Conservation (phyloP, 2,113 vertebrate species). For the Apistogramma diplotaenia region DNA sequence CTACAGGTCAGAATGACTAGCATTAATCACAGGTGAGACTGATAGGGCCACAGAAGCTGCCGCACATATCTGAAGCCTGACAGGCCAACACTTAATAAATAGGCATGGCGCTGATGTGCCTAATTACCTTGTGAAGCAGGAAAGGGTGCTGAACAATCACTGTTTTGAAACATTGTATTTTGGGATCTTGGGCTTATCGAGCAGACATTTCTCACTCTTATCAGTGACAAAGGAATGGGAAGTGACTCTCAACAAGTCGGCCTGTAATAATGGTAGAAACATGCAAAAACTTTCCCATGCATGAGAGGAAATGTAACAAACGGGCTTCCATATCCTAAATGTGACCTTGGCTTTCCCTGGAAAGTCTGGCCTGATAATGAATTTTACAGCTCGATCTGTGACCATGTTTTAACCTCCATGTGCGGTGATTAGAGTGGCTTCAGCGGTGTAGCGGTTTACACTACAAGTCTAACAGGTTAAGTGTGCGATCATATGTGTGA, state of each 20-base stretch:
- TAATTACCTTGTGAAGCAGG: conserved; percentile 45
- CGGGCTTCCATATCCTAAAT: neutral
- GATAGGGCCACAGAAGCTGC: conserved; percentile 2
- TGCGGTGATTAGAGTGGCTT: neutral
- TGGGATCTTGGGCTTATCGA: conserved; percentile 27
- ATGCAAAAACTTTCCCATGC: conserved; percentile 26
- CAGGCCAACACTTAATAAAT: conserved; percentile 1
- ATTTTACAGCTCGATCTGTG: neutral
- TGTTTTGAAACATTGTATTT: conserved; percentile 56
- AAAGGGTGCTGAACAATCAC: conserved; percentile 55
- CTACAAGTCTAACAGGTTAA: neutral
- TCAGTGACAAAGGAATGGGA: conserved; percentile 49
- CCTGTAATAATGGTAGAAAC: conserved; percentile 1
- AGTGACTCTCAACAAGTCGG: conserved; percentile 25
- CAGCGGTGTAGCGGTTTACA: neutral
- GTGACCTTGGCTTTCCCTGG: neutral
- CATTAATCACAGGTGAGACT: conserved; percentile 7
- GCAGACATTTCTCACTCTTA: conserved; percentile 30
- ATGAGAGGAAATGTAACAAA: conserved; percentile 21
- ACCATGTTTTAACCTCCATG: neutral
- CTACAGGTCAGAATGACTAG: too few species aligned
- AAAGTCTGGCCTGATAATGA: neutral
- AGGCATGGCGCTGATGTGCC: neutral
- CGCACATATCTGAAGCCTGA: conserved; percentile 1
- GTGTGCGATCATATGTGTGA: neutral